phyloP scores from a whole-genome alignment of 2,797 vertebrate genomes.

The Spheniscus humboldti region DNA sequence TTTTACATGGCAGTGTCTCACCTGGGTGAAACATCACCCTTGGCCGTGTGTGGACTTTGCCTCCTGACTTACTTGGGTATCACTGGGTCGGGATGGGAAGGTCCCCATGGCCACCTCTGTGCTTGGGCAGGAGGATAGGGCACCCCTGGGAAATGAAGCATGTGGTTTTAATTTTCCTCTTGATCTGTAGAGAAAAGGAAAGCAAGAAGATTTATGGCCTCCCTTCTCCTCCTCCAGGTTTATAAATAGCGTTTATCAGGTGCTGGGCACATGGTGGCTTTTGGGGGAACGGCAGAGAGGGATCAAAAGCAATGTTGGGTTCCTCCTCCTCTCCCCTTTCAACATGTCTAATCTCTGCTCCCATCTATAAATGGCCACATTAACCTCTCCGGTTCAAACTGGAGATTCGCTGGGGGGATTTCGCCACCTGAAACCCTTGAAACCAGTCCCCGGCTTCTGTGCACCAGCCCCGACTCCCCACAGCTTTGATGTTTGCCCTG shows the following conservation, averaged over 20 bases:
- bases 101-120: not conserved
- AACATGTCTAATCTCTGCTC: slow-evolving; percentile 76
- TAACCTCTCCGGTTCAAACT: slow-evolving; percentile 63
- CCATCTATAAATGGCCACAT: slow-evolving; percentile 68
- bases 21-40: not conserved
- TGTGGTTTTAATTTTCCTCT: slow-evolving; percentile 86
- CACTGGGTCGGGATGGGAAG: not conserved
- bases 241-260: slow-evolving; percentile 85
- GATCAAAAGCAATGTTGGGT: slow-evolving; percentile 81
- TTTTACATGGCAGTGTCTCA: not conserved
- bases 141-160: slow-evolving; percentile 33
- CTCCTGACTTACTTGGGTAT: rapidly evolving
- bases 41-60: not conserved
- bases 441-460: not conserved
- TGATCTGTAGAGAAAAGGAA: slow-evolving; percentile 54
- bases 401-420: slow-evolving; percentile 37
- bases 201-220: slow-evolving; percentile 82
- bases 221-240: slow-evolving; percentile 68
- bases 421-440: slow-evolving; percentile 17
- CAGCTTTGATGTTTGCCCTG: slow-evolving; percentile 12
- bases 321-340: slow-evolving; percentile 78
- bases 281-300: slow-evolving; percentile 51
- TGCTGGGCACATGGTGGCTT: slow-evolving; percentile 83
- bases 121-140: slow-evolving; percentile 20
- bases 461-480: not conserved